phyloP scores from a whole-genome alignment of 2,797 vertebrate species.

The Lutjanus argentimaculatus region DNA sequence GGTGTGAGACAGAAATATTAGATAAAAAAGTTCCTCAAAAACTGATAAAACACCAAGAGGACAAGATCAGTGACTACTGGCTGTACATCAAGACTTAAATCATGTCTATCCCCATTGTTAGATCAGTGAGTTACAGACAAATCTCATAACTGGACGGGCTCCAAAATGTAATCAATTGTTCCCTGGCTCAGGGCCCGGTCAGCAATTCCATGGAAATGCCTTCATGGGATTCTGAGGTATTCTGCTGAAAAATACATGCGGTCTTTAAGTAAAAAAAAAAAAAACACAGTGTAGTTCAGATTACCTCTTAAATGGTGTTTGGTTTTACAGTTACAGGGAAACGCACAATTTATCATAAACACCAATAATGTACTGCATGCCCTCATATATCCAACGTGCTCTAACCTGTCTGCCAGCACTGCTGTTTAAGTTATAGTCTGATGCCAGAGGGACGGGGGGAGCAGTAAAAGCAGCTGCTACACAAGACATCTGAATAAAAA shows the following conservation, averaged over 20 bases:
- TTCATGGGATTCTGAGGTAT: slow-evolving; percentile 35
- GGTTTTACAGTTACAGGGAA: background rate
- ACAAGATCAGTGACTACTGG: background rate
- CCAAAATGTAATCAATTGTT: slow-evolving; percentile 32
- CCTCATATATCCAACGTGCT: background rate
- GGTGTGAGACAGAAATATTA: background rate
- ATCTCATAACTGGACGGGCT: slow-evolving; percentile 20
- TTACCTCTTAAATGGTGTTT: background rate
- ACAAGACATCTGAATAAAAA: background rate
- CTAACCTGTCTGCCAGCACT: too few species aligned
- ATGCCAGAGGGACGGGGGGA: background rate
- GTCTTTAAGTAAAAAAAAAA: too few species aligned
- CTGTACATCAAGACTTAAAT: background rate
- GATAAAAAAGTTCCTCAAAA: background rate
- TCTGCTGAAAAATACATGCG: slow-evolving; percentile 19
- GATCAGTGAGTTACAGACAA: background rate
- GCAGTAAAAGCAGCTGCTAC: background rate
- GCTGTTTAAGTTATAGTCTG: background rate
- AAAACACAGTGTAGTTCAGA: background rate
- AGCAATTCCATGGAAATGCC: slow-evolving; percentile 27
- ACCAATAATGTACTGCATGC: background rate
- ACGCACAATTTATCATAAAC: background rate
- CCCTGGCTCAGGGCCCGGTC: slow-evolving; percentile 20
- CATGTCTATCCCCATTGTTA: background rate
- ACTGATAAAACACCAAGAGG: background rate